Conservation (phyloP, 1,140 invertebrate genomes). For the Drosophila mojavensis region DNA sequence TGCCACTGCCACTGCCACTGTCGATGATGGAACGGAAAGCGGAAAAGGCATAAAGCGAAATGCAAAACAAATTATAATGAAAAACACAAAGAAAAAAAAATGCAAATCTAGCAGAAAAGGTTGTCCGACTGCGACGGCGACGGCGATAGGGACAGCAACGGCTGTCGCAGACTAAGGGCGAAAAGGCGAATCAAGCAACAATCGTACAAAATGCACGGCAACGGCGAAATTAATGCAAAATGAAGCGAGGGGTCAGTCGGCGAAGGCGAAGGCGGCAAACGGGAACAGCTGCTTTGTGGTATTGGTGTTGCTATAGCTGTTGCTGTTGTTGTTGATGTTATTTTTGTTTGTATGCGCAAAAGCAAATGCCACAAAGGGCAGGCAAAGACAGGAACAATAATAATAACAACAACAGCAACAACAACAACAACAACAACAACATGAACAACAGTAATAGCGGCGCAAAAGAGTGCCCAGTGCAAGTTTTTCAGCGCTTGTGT, state of each 20-base stretch:
- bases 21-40: constrained; percentile 34
- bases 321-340: not conserved
- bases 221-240: constrained; percentile 39
- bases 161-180: constrained; percentile 10
- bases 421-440: constrained; percentile 1
- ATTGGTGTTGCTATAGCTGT: constrained; percentile 4
- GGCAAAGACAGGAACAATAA: constrained; percentile 27
- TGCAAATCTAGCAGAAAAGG: constrained; percentile 49
- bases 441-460: constrained; percentile 10
- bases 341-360: constrained; percentile 5
- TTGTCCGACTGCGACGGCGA: constrained; percentile 23
- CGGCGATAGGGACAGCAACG: not conserved
- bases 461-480: constrained; percentile 32
- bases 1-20: not conserved
- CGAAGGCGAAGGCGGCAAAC: constrained; percentile 25
- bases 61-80: constrained; percentile 47
- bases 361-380: constrained; percentile 47
- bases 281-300: constrained; percentile 44
- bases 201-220: constrained; percentile 30
- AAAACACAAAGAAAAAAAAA: constrained; percentile 20
- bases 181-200: constrained; percentile 8
- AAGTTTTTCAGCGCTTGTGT: constrained; percentile 14
- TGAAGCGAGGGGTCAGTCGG: constrained; percentile 44
- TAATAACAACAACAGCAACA: constrained; percentile 17
- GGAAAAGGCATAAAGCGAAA: constrained; percentile 45